phyloP scores from a whole-genome alignment of 2,113 vertebrate species.

The Chitala chitala region DNA sequence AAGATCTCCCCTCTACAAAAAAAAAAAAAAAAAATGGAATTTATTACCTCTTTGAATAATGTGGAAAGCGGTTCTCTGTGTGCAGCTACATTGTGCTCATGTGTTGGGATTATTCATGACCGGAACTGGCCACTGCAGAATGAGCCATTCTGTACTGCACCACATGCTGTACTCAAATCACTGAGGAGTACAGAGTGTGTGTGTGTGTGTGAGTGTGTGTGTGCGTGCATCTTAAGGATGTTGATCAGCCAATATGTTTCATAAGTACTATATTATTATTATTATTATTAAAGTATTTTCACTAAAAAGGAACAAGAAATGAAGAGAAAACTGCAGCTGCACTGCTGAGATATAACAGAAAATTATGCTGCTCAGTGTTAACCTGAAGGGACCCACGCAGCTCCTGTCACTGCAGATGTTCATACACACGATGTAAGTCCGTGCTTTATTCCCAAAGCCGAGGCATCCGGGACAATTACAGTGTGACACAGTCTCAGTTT shows the following conservation, averaged over 20 bases:
- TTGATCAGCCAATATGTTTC: slow-evolving; percentile 4
- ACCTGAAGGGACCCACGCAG: slow-evolving; percentile 43
- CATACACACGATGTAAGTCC: slow-evolving; percentile 39
- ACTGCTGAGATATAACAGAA: slow-evolving; percentile 42
- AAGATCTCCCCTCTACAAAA: no score
- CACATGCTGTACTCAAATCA: no score
- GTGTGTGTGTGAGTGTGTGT: no score
- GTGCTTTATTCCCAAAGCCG: neutral
- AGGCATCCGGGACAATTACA: neutral
- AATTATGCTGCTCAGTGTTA: slow-evolving; percentile 32
- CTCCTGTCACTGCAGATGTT: slow-evolving; percentile 54
- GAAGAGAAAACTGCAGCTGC: neutral
- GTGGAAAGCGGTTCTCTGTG: slow-evolving; percentile 31
- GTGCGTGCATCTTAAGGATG: slow-evolving; percentile 16
- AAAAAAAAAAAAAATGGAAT: no score
- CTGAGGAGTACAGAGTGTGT: no score
- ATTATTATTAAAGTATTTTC: neutral
- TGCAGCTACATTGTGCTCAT: slow-evolving; percentile 33
- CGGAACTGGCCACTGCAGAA: no score
- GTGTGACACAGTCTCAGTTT: neutral
- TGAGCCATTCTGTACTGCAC: no score
- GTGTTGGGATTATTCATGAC: no score
- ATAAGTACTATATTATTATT: neutral
- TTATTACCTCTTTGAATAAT: neutral
- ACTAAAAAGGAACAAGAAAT: neutral